Conservation (phyloP, 2,113 vertebrate genomes). For the Spheniscus mendiculus region DNA sequence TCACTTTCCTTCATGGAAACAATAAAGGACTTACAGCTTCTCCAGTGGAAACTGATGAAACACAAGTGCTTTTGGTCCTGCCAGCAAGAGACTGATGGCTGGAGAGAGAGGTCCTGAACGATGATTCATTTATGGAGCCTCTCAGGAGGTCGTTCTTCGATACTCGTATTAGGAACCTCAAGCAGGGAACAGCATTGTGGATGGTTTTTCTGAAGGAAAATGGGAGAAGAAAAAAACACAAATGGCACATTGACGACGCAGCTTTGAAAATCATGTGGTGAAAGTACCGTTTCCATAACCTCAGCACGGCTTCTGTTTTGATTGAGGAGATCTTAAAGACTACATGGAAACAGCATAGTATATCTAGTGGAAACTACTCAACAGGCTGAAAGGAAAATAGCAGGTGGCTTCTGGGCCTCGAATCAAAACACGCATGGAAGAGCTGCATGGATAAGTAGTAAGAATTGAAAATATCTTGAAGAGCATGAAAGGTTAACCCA, state of each 20-base stretch:
- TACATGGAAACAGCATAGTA: not conserved
- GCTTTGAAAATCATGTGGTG: not conserved
- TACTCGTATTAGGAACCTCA: conserved; percentile 66
- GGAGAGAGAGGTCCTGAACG: conserved; percentile 60
- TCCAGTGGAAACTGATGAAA: conserved; percentile 64
- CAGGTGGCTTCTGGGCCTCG: not conserved
- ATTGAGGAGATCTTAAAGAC: not conserved
- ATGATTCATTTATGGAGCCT: conserved; percentile 65
- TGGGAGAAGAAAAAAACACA: not conserved
- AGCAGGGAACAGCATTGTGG: conserved; percentile 67
- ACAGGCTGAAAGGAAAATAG: not conserved
- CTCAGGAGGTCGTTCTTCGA: conserved; percentile 58
- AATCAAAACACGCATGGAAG: not conserved
- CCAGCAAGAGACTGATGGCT: conserved; percentile 54
- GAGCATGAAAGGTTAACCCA: not conserved
- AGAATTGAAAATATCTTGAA: not conserved
- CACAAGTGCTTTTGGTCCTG: conserved; percentile 47
- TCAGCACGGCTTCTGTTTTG: not conserved
- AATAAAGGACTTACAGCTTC: conserved; percentile 63
- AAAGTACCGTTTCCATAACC: accelerated
- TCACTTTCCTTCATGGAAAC: not conserved
- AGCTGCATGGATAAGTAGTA: not conserved
- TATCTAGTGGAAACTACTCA: not conserved
- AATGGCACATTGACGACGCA: accelerated
- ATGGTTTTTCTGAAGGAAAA: conserved; percentile 69